A percentile compares a stretch with the other conserved stretches of the same genome.
Conservation (phyloP, 2,113 vertebrate species). For the Ciconia boyciana region DNA sequence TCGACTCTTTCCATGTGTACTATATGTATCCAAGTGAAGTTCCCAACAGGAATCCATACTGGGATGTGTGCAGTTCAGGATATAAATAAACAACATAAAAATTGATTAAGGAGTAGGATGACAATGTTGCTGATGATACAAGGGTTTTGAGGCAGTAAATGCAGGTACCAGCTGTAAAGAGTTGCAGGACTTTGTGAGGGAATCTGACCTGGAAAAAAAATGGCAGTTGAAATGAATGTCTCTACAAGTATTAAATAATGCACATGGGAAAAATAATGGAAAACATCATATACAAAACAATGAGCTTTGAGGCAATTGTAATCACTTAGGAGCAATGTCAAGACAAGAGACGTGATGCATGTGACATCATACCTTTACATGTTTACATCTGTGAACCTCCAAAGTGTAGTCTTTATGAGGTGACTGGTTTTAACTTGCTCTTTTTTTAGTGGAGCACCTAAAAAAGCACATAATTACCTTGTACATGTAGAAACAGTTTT, state of each 20-base stretch:
- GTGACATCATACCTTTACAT: not conserved
- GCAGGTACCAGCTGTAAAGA: not conserved
- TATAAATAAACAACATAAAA: not conserved
- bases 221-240: rapidly evolving
- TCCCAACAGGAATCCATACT: not conserved
- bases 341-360: not conserved
- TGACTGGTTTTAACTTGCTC: not conserved
- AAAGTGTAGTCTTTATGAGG: not conserved
- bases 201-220: not conserved
- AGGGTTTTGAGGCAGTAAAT: not conserved
- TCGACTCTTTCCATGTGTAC: not conserved
- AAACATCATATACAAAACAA: not conserved
- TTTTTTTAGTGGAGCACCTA: not conserved
- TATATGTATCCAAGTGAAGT: not conserved
- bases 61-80: not conserved
- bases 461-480: not conserved
- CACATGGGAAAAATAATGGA: not conserved
- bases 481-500: not conserved
- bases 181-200: not conserved
- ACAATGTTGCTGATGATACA: not conserved
- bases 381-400: not conserved
- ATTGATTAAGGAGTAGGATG: not conserved
- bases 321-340: not conserved
- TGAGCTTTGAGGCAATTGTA: not conserved
- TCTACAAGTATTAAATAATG: not conserved